These are phyloP conservation scores for Axis porcinus DNA, from an alignment of 2,113 vertebrate genomes.

Conservation along the genomic window DNA sequence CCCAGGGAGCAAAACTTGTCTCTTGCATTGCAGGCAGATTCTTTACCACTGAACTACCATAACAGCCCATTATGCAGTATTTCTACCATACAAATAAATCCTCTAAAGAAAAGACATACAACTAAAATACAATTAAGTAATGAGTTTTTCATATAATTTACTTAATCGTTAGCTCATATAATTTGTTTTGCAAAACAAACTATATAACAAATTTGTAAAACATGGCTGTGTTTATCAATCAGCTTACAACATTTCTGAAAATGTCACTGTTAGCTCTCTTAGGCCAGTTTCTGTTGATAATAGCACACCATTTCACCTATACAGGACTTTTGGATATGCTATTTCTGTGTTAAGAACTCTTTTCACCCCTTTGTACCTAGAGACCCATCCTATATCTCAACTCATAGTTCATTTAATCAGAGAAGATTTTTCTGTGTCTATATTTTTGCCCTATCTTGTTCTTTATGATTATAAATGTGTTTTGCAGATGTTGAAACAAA, in stretches of 20 bases:
- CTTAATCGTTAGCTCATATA: not conserved
- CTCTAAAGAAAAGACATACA: not conserved
- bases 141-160: not conserved
- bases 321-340: not conserved
- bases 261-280: not conserved
- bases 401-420: not conserved
- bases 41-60: not conserved
- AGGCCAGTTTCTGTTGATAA: not conserved
- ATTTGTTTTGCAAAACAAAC: not conserved
- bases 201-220: not conserved
- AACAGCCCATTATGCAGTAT: not conserved
- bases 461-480: not conserved
- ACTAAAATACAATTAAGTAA: not conserved
- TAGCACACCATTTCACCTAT: too few species aligned
- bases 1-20: not conserved
- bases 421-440: not conserved
- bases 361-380: not conserved
- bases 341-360: not conserved
- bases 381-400: not conserved
- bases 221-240: not conserved
- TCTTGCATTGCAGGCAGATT: not conserved
- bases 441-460: not conserved
- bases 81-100: not conserved
- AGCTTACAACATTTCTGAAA: not conserved
- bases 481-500: not conserved